Conservation (phyloP, 2,888 invertebrate genomes). For the Eristalinus aeneus region DNA sequence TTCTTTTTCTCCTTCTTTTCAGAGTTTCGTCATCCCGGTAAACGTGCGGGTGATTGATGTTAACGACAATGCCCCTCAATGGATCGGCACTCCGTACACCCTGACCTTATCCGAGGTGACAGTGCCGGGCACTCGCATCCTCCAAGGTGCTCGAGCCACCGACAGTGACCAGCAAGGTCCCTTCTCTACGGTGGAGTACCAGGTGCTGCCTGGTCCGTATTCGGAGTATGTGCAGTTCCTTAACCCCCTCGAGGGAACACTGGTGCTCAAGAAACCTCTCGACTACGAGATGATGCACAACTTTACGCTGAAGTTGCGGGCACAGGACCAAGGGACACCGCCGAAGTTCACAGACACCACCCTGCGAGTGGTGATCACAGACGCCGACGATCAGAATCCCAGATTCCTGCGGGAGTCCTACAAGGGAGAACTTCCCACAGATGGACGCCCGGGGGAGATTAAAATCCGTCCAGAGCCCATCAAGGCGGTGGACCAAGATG, state of each 20-base stretch:
- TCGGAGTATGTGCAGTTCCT: conserved; percentile 91
- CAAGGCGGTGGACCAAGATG: conserved; percentile 88
- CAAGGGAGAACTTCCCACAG: conserved; percentile 85
- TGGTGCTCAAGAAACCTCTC: conserved; percentile 89
- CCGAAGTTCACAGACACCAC: conserved; percentile 88
- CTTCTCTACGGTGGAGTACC: conserved; percentile 92
- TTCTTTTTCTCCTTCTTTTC: conserved; percentile 25
- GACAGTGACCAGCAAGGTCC: conserved; percentile 95
- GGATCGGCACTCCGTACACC: conserved; percentile 90
- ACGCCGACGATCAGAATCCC: conserved; percentile 96
- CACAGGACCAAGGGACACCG: conserved; percentile 91
- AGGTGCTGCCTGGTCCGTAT: conserved; percentile 88
- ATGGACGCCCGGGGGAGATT: conserved; percentile 82
- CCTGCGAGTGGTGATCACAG: conserved; percentile 89
- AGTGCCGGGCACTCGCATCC: conserved; percentile 86
- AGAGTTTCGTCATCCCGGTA: conserved; percentile 80
- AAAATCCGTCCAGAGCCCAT: conserved; percentile 87
- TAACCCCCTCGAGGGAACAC: conserved; percentile 91
- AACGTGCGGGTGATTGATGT: conserved; percentile 90
- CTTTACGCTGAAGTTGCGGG: conserved; percentile 88
- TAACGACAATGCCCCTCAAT: conserved; percentile 93
- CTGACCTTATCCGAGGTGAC: conserved; percentile 92
- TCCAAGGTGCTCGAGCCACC: conserved; percentile 89
- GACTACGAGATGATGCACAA: conserved; percentile 91
- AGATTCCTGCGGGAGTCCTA: conserved; percentile 89